These are phyloP conservation scores for Orthosia gothica DNA, from an alignment of 2,888 invertebrate species.

Conservation along the genomic window DNA sequence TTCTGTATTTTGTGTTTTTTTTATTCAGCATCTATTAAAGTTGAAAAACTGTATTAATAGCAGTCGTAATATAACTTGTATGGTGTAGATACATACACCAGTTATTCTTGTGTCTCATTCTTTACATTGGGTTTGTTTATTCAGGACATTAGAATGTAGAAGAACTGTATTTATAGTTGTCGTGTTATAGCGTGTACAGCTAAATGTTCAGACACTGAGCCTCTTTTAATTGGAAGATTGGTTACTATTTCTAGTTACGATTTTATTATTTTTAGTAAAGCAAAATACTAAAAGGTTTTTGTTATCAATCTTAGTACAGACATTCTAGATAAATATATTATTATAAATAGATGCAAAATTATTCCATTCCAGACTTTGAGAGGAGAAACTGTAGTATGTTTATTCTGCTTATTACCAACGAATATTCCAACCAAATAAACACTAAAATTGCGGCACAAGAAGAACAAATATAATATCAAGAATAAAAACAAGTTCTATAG, in stretches of 20 bases:
- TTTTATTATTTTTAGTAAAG: background rate
- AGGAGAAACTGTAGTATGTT: background rate
- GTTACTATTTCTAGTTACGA: background rate
- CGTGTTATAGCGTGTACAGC: background rate
- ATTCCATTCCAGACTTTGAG: background rate
- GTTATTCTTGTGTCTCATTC: too few relatives aligned
- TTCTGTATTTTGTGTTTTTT: too few relatives aligned
- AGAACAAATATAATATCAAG: background rate
- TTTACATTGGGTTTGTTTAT: too few relatives aligned
- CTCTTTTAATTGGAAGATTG: slow-evolving; percentile 10
- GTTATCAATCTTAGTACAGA: background rate
- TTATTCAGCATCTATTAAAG: too few relatives aligned
- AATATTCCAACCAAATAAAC: slow-evolving; percentile 19
- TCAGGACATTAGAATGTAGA: background rate
- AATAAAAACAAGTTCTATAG: background rate
- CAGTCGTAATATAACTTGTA: too few relatives aligned
- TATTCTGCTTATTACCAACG: background rate
- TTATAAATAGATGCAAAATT: background rate
- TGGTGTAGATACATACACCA: too few relatives aligned
- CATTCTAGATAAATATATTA: background rate
- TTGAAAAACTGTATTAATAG: too few relatives aligned
- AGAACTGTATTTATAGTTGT: background rate
- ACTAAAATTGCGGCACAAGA: background rate
- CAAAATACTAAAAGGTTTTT: background rate
- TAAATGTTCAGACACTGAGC: background rate